phyloP scores from a whole-genome alignment of 1,140 invertebrate species.

The Drosophila kurseongensis region DNA sequence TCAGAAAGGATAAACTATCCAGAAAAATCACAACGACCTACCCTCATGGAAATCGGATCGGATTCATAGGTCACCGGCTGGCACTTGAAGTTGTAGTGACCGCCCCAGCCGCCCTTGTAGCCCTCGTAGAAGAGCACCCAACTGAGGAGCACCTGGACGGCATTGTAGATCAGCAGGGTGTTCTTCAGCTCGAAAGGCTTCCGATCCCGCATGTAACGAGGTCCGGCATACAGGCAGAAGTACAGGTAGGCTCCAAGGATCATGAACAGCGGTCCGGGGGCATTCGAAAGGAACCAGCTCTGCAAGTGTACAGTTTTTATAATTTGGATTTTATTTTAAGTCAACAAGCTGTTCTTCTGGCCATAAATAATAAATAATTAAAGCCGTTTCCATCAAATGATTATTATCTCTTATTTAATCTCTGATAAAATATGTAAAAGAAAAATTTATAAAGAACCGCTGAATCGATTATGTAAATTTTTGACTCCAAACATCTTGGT shows the following conservation, averaged over 20 bases:
- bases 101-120: constrained; percentile 88
- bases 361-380: too few species aligned
- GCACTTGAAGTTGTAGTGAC: constrained; percentile 91
- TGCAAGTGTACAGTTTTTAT: constrained; percentile 87
- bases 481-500: too few species aligned
- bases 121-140: constrained; percentile 90
- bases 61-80: constrained; percentile 93
- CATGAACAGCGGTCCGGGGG: constrained; percentile 91
- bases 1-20: background rate
- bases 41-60: constrained; percentile 90
- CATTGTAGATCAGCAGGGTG: constrained; percentile 92
- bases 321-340: too few species aligned
- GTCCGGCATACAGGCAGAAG: constrained; percentile 89
- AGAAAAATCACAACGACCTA: constrained; percentile 85
- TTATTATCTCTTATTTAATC: background rate
- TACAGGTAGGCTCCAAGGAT: constrained; percentile 91
- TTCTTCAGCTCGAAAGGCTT: constrained; percentile 93
- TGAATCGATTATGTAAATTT: too few species aligned
- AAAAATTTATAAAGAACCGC: too few species aligned
- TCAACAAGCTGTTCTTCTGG: too few species aligned
- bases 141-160: constrained; percentile 90
- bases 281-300: constrained; percentile 93
- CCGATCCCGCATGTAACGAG: constrained; percentile 92
- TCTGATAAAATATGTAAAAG: too few species aligned
- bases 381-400: too few species aligned